Base-by-base conservation (phyloP, 2,797 vertebrate species). In the Threskiornis aethiopicus region DNA sequence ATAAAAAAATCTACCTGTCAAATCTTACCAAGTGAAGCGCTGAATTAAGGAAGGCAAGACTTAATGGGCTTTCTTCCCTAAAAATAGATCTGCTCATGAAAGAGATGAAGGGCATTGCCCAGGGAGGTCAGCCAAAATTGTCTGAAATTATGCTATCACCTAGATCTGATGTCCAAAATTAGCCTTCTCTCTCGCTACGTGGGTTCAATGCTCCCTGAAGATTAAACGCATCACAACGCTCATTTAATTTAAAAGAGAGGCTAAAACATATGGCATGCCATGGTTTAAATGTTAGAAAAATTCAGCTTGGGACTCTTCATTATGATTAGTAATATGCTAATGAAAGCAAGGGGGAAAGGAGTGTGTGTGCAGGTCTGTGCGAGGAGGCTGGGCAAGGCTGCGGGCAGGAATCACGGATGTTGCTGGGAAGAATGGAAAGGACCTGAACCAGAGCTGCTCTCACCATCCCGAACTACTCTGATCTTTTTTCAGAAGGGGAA, bases 81-180 rank as follows among this genome's bases (percentile, higher is more conserved):
- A 96, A 96, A 96, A 93, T 89, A 97, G 93, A 77, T 55, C 57
- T 57, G 71, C 85, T 84, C 59, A 49, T 84, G 87, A 55, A 94
- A 91, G 85, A 95, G 91, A 94, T 87, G 87, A 93, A 92, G 97
- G 82, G 80, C 92, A 84, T 79, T 92, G 94, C 94, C 92, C 70
- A 89, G 76, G 89, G 89, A 96, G 90, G 96, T 92, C 88, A 85
- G 86, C 87, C 90, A 90, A 90, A 93, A 91, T 76, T 75, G 83
- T 66, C 89, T 96, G 91, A 90, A 93, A 91, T 84, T 49, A 88
- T 46, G 70, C 85, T 88, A 31, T 86, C 88, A 89, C 94, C 89
- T 87, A 55, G 84, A 88, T 90, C 84, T 87, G 92, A n/a, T 93
- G 90, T 54, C 97, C 96, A 91, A 87, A 96, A 96, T 96, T 89